These are phyloP conservation scores for Atta colombica DNA, from an alignment of 1,140 invertebrate genomes.

Conservation along the genomic window DNA sequence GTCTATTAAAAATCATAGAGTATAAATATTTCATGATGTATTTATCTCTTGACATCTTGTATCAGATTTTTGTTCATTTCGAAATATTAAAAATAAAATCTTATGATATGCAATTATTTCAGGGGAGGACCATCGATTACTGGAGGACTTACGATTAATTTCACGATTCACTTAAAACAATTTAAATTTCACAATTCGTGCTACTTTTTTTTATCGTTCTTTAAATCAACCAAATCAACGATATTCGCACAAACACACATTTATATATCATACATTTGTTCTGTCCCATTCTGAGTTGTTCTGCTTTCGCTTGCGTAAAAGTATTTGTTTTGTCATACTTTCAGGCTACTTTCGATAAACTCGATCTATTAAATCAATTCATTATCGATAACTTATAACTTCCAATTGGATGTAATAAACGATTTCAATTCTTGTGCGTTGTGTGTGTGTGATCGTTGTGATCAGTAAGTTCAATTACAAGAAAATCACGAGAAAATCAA, in stretches of 20 bases:
- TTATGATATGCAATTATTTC: constrained; percentile 21
- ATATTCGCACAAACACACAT: neutral
- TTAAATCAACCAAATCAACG: constrained; percentile 64
- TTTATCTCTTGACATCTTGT: neutral
- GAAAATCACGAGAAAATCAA: constrained; percentile 28
- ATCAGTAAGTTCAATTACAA: neutral
- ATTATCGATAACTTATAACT: constrained; percentile 25
- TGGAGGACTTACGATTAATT: too few relatives aligned
- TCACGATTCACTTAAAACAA: neutral
- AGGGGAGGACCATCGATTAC: neutral
- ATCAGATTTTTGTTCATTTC: constrained; percentile 22
- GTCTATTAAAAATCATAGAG: too few relatives aligned
- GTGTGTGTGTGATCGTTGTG: neutral
- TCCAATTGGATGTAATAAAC: constrained; percentile 58
- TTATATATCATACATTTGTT: neutral
- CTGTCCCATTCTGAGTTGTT: constrained; percentile 34
- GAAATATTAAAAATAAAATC: constrained; percentile 28
- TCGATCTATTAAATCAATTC: constrained; percentile 61
- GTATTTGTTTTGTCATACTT: constrained; percentile 64
- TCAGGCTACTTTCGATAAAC: constrained; percentile 50
- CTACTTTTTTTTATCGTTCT: neutral
- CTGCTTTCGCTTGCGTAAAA: constrained; percentile 8
- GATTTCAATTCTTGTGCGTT: constrained; percentile 7
- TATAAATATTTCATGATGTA: neutral
- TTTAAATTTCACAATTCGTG: neutral